Evolutionary conservation across 30 jellyfish, hydroid and myxozoan genomes (phyloP), one percentile per base, ranked within the genome.

Genomic region (Calvadosia cruxmelitensis): DNA sequence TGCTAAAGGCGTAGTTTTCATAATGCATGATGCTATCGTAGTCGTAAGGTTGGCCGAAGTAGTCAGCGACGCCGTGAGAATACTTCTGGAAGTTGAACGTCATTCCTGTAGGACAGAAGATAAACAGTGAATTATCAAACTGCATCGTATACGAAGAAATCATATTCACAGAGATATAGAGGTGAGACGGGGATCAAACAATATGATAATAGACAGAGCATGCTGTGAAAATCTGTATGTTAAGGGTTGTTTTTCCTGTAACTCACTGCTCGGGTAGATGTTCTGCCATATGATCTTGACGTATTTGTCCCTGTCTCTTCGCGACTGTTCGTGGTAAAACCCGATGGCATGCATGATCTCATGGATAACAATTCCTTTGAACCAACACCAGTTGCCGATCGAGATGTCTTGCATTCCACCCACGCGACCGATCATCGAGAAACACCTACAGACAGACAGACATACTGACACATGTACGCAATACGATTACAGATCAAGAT

Each of bases 51-150:
- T 78, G 81, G 48, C 82, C 82, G 31, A 53, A 69, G 33, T 78
- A 78, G 53, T 69, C 91, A 3, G 91, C 91, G 49, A 68, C 70
- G 12, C 91, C 91, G 33, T 78, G 91, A 16, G 77, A 29, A 63
- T 78, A 78, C 51, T 78, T 78, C 50, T 36, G 67, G 64, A 78
- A 78, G 65, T 78, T 69, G 67, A 34, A 30, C 20, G 26, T 42
- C 57, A 42, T 42, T 10, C 20, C 57, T 42, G 57, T 42, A 42
- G 20, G 20, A n/a, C n/a, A n/a, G n/a, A n/a, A n/a, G n/a, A n/a
- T n/a, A n/a, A n/a, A n/a, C n/a, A n/a, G n/a, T n/a, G n/a, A n/a
- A n/a, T n/a, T n/a, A n/a, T n/a, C n/a, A n/a, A n/a, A n/a, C n/a
- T n/a, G n/a, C n/a, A n/a, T n/a, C n/a, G n/a, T n/a, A n/a, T n/a